Percentiles rank a stretch among this genome's conserved stretches.
phyloP scores from a whole-genome alignment of 2,113 vertebrate species.

The Probosciger aterrimus region DNA sequence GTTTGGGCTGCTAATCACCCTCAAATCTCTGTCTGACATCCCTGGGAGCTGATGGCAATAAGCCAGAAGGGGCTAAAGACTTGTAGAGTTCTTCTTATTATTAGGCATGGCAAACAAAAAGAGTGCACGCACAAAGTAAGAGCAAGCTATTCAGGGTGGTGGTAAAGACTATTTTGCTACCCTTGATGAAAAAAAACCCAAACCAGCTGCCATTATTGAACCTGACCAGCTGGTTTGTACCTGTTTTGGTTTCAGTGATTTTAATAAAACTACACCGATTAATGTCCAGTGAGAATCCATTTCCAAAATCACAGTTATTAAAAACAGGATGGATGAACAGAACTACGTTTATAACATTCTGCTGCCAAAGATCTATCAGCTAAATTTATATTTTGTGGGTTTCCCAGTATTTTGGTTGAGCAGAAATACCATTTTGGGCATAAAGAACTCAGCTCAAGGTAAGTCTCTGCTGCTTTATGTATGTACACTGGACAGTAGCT shows the following conservation, averaged over 20 bases:
- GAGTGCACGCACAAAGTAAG: not conserved
- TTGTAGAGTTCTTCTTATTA: not conserved
- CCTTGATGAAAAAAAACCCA: not conserved
- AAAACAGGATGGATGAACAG: not conserved
- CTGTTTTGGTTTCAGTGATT: not conserved
- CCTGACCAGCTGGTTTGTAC: not conserved
- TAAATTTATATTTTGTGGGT: not conserved
- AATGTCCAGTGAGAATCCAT: not conserved
- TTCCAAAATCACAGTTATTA: constrained; percentile 23
- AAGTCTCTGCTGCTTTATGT: not conserved
- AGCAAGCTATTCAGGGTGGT: not conserved
- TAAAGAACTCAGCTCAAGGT: constrained; percentile 8
- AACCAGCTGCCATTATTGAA: not conserved
- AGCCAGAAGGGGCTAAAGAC: not conserved
- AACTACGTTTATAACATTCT: not conserved
- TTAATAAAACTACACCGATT: constrained; percentile 8
- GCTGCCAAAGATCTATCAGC: not conserved
- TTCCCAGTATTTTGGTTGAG: not conserved
- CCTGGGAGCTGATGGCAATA: not conserved
- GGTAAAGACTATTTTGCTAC: not conserved
- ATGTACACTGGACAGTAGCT: not conserved
- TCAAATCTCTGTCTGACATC: not conserved
- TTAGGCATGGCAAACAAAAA: not conserved
- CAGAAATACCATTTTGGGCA: not conserved
- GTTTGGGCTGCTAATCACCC: not conserved